Conservation (phyloP, 2,797 vertebrate genomes). For the Anomalospiza imberbis region DNA sequence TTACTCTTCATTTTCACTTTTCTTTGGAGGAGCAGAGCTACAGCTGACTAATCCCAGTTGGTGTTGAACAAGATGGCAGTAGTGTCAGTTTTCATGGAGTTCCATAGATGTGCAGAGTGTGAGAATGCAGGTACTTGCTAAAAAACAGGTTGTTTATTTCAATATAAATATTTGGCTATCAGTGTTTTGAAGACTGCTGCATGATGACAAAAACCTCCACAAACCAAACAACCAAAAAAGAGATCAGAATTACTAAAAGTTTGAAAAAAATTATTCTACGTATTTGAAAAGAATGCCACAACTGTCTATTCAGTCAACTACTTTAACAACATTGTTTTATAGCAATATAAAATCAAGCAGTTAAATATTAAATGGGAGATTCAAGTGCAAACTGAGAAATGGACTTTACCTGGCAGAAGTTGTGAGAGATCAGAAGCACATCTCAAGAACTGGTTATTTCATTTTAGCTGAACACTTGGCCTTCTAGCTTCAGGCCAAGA, state of each 20-base stretch:
- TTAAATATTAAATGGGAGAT: background rate
- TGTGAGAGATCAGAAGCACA: background rate
- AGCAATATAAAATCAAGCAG: background rate
- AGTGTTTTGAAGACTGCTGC: background rate
- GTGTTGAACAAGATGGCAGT: background rate
- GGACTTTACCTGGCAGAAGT: background rate
- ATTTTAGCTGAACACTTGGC: background rate
- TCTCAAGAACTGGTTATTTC: background rate
- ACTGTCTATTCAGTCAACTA: background rate
- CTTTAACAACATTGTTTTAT: background rate
- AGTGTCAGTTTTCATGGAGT: background rate
- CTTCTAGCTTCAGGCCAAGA: background rate
- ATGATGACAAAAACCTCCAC: background rate
- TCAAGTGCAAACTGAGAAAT: background rate
- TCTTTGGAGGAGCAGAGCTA: background rate
- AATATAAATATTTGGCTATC: background rate
- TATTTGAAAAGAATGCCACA: background rate
- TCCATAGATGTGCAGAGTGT: background rate
- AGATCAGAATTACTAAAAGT: background rate
- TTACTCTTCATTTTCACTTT: background rate
- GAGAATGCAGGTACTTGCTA: background rate
- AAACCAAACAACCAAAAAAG: background rate
- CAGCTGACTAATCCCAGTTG: background rate
- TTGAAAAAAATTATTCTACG: background rate
- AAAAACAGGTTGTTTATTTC: background rate